phyloP scores from a whole-genome alignment of 2,888 invertebrate species.

The Drosophila vallismaia region DNA sequence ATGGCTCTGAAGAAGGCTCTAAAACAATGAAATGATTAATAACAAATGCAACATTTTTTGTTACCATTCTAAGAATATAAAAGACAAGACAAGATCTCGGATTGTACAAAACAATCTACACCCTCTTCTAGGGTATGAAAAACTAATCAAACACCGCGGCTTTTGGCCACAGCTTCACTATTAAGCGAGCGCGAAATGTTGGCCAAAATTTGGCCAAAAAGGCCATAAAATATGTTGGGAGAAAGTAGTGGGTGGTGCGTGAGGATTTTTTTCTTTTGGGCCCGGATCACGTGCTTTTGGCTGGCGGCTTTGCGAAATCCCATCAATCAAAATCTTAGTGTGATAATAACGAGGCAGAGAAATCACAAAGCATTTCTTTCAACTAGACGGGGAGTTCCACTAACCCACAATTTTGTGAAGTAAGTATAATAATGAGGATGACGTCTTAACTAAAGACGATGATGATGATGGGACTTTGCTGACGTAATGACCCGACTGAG shows the following conservation, averaged over 20 bases:
- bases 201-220: conserved; percentile 46
- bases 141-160: conserved; percentile 68
- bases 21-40: no score
- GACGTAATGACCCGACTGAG: conserved; percentile 62
- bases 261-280: conserved; percentile 3
- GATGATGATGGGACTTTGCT: conserved; percentile 45
- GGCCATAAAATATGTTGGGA: conserved; percentile 27
- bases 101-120: no score
- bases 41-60: no score
- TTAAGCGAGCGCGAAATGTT: conserved; percentile 20
- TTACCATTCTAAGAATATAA: no score
- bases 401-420: conserved; percentile 67
- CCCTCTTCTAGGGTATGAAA: not conserved
- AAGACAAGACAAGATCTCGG: no score
- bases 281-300: conserved; percentile 32
- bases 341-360: conserved; percentile 68
- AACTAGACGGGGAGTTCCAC: conserved; percentile 55
- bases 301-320: conserved; percentile 54
- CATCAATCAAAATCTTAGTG: conserved; percentile 75
- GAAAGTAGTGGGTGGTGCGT: conserved; percentile 11
- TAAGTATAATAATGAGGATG: conserved; percentile 14
- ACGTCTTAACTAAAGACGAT: conserved; percentile 5
- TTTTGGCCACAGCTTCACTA: conserved; percentile 33
- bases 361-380: conserved; percentile 70
- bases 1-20: no score